Conservation (phyloP, 2,113 vertebrate genomes). For the Micronisus gabar region DNA sequence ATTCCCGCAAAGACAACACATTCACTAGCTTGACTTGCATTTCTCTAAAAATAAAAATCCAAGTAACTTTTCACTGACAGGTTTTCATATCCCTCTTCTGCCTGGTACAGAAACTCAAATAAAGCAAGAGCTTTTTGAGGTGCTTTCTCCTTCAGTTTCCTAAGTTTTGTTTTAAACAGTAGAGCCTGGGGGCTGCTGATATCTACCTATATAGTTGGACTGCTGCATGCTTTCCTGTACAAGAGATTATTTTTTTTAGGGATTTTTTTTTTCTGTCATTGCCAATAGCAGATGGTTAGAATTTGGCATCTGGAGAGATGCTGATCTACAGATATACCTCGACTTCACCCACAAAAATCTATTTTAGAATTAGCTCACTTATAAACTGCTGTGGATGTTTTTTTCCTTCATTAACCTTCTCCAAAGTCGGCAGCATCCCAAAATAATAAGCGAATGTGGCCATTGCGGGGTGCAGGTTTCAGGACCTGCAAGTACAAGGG, state of each 20-base stretch:
- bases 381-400: neutral
- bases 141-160: neutral
- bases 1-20: neutral
- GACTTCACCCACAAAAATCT: neutral
- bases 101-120: neutral
- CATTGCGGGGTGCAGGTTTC: neutral
- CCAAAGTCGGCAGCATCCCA: neutral
- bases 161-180: neutral
- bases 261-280: neutral
- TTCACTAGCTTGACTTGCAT: neutral
- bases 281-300: neutral
- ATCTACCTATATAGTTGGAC: neutral
- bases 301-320: neutral
- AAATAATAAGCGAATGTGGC: neutral
- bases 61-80: neutral
- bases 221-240: neutral
- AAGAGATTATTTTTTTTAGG: neutral
- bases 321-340: neutral
- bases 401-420: conserved; percentile 31
- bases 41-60: neutral
- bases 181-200: neutral
- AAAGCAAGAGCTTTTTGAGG: neutral
- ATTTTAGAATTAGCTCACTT: conserved; percentile 14
- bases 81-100: neutral
- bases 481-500: neutral